These are phyloP conservation scores for Lucinisca nassula DNA, from an alignment of 2,888 invertebrate species.

Conservation along the genomic window DNA sequence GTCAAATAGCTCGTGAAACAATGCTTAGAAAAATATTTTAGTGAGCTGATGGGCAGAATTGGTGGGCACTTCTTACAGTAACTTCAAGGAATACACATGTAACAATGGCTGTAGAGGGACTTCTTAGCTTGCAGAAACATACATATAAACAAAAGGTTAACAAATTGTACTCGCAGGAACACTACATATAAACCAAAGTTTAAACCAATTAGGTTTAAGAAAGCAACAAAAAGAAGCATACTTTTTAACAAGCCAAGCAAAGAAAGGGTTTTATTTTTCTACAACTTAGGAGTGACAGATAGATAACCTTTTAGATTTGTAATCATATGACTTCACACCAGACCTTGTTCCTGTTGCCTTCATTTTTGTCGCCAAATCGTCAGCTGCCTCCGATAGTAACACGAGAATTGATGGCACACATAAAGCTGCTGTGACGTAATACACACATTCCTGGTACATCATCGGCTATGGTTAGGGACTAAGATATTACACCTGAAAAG, in stretches of 20 bases:
- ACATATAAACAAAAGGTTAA: too few species aligned
- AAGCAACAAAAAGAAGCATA: neutral
- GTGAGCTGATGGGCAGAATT: too few species aligned
- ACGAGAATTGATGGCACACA: neutral
- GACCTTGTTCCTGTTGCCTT: conserved; percentile 1
- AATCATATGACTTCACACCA: conserved; percentile 2
- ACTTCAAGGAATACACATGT: too few species aligned
- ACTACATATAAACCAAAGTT: too few species aligned
- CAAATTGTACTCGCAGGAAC: too few species aligned
- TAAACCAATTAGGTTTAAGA: too few species aligned
- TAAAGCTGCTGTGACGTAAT: neutral
- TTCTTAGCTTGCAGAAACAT: too few species aligned
- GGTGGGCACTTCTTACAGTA: too few species aligned
- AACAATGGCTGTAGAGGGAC: too few species aligned
- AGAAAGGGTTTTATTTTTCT: too few species aligned
- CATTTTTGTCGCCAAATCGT: neutral
- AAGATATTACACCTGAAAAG: neutral
- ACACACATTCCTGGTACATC: neutral
- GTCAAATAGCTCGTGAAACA: too few species aligned
- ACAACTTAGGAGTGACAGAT: neutral
- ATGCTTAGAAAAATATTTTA: too few species aligned
- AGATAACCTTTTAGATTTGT: conserved; percentile 8
- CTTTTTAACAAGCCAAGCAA: neutral
- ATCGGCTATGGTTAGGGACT: neutral
- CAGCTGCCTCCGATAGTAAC: neutral